Evolutionary conservation across 2,888 invertebrate genomes (phyloP), one percentile per base, ranked within the genome.

Genomic region (Argyra leucocephala): DNA sequence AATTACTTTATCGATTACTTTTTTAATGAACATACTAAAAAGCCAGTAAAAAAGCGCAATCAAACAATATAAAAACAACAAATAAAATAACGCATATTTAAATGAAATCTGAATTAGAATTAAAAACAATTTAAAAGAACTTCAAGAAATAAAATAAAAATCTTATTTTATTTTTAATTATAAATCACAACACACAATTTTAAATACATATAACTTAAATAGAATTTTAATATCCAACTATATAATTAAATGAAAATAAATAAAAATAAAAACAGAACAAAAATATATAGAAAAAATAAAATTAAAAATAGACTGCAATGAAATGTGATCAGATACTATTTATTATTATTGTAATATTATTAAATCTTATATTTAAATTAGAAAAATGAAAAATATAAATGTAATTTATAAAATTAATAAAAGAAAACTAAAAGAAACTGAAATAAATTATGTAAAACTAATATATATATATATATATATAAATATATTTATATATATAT

Each of bases 251-350:
- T n/a, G n/a, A 18, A 61, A 31, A 1, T 24, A 37, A 62, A 62
- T 57, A 63, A 63, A 22, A 31, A 57, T 31, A 26, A 23, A 63
- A 26, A 26, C 3, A 63, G 5, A 65, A 63, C 57, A 61, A 66
- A 57, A 62, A 48, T 48, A 37, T 37, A 48, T 31, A 31, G 31
- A 31, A 15, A 37, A 63, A 65, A 64, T 61, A 66, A 63, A 64
- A 63, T 23, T 37, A 65, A 69, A 66, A 57, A 77, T 77, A 78
- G 78, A 78, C 78, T 78, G 78, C 78, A 78, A 78, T 76, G 75
- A 77, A 77, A 79, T 79, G 79, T 79, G 79, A 79, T 79, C 79
- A 79, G 78, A 79, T 79, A 78, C 78, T 76, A 67, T 69, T n/a
- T 68, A 70, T 68, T 66, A 69, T 67, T 68, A 64, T 69, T 69